Base-by-base conservation (phyloP, 2,888 invertebrate species). In the Cheilosia vernalis region DNA sequence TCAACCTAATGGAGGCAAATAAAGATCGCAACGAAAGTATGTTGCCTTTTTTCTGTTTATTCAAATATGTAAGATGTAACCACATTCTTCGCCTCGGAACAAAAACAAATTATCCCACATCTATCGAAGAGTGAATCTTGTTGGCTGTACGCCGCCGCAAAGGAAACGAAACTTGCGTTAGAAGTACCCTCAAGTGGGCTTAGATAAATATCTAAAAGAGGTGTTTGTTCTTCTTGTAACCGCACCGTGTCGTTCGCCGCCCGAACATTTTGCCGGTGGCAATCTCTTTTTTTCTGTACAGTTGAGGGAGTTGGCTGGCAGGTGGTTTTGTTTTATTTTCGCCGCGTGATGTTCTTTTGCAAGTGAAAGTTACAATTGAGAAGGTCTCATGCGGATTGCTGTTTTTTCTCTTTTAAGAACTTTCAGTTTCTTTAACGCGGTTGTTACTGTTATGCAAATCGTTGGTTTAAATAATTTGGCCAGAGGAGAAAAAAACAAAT, bases 371-470 rank as follows among this genome's bases (percentile, higher is more conserved):
- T 72, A 64, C 30, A n/a, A n/a, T 58, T 70, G 58, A 69, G 64
- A 66, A 82, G 77, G 72, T 78, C 72, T 67, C 63, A 21, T 47
- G 30, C 27, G 6, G 6, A 27, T 27, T 27, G 27, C 30, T 67
- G 49, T 24, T 47, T 66, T 47, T 44, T 27, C 19, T 30, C 9
- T 27, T 77, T 30, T 49, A 56, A 74, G 0, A n/a, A 79, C 84
- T 84, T 84, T 84, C 84, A 49, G 49, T 84, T 84, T 84, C 84
- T 79, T 74, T 79, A 44, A 60, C 44, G 42, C 42, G 51, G 64
- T 74, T 80, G 74, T 84, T 84, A 79, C 70, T 80, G 74, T 84
- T 84, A 84, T 84, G 84, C 79, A 84, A 84, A 84, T 84, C 73
- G 58, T 53, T 66, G 27, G 60, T 72, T 72, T 72, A 67, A 53